Evolutionary conservation across 2,797 vertebrate species (phyloP).

Genomic region (Dicrostonyx torquatus): DNA sequence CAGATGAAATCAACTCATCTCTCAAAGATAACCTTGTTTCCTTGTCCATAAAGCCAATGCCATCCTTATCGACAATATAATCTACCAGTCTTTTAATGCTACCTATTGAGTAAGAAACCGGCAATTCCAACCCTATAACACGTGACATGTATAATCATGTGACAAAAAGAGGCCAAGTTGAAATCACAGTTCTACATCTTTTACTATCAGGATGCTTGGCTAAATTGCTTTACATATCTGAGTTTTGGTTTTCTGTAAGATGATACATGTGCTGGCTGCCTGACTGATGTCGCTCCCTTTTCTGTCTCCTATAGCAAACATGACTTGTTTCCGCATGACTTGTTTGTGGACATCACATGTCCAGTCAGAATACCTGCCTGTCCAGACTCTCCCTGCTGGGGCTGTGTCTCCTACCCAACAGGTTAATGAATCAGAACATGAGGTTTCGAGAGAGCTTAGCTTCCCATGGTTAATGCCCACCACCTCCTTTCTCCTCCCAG

Average conservation of each 20-base stretch:
- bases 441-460: background rate
- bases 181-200: background rate
- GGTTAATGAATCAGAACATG: background rate
- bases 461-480: background rate
- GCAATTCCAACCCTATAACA: background rate
- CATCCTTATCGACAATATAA: background rate
- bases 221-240: background rate
- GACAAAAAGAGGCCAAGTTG: background rate
- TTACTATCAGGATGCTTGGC: background rate
- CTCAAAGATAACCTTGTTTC: background rate
- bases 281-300: background rate
- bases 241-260: background rate
- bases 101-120: background rate
- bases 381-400: background rate
- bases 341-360: background rate
- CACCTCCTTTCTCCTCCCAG: background rate
- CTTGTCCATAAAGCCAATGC: background rate
- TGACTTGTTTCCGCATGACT: background rate
- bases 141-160: no score
- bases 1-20: constrained; percentile 23
- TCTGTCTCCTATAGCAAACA: constrained; percentile 15
- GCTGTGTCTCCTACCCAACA: background rate
- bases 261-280: background rate
- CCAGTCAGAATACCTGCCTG: background rate
- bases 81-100: background rate